Base-by-base conservation (phyloP, 2,797 vertebrate genomes). In the Champsocephalus esox region DNA sequence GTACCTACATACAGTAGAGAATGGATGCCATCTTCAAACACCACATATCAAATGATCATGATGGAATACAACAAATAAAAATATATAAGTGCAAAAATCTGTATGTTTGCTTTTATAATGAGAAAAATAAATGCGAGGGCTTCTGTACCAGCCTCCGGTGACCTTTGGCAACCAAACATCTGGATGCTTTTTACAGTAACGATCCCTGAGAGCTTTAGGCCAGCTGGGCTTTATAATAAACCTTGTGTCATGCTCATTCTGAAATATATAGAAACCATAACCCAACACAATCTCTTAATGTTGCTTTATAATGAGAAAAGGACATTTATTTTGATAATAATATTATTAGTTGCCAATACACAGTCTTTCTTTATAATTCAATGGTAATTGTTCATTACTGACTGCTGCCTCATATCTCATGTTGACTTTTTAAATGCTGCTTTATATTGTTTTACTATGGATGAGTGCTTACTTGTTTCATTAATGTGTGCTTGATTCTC, bases 81-180 rank as follows among this genome's bases (percentile, higher is more conserved):
- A 70, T 72, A 38, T 46, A 46, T 50, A 62, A 24, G 9, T 70
- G 19, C n/a, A 63, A 45, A 60, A 74, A 81, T 75, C 45, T 51
- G 16, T 43, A 14, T 65, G 38, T 79, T 82, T 66, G 44, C 21
- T 77, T 49, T 63, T 65, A 58, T 68, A 38, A 38, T 43, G 45
- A 77, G 38, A 73, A 57, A 43, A 64, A 46, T 17, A 48, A 11
- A 54, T 11, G 43, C 14, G 2, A 12, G 9, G n/a, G 48, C 32
- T 66, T 52, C 14, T 6, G 54, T 55, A 28, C 72, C 32, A 59
- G 79, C 62, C 73, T 75, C 24, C 0, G 9, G 70, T 7, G 16
- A 73, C 81, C 59, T 43, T 43, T 11, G 57, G 84, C 67, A 72
- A 78, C 32, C 24, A 65, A 75, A 70, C 77, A 87, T 77, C 45